Conservation (phyloP, 2,888 invertebrate genomes). For the Tetranychus piercei region DNA sequence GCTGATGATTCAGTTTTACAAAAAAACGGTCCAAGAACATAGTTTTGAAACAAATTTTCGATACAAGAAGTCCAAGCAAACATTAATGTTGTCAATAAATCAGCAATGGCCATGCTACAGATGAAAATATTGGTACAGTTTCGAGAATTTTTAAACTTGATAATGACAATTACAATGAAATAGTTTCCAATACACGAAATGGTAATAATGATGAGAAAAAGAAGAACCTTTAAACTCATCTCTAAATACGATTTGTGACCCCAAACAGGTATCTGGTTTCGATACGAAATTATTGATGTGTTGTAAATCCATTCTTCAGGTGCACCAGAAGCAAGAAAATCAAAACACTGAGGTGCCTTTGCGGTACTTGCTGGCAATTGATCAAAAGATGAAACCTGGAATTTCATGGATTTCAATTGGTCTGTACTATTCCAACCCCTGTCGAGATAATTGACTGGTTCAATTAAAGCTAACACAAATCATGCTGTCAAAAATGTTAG, state of each 20-base stretch:
- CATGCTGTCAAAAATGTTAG: too few relatives aligned
- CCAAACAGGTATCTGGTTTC: not conserved
- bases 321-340: not conserved
- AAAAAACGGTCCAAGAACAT: constrained; percentile 49
- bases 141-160: constrained; percentile 42
- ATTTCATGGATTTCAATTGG: too few relatives aligned
- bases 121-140: constrained; percentile 52
- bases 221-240: not conserved
- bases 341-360: not conserved
- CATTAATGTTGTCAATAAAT: constrained; percentile 45
- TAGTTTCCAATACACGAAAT: constrained; percentile 49
- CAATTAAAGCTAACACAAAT: too few relatives aligned
- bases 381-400: too few relatives aligned
- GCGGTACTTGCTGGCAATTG: too few relatives aligned
- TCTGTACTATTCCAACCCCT: too few relatives aligned
- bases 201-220: constrained; percentile 36
- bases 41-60: constrained; percentile 58
- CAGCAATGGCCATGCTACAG: constrained; percentile 53
- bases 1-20: constrained; percentile 58
- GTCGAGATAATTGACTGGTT: too few relatives aligned
- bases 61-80: constrained; percentile 58
- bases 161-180: constrained; percentile 45
- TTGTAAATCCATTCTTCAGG: not conserved
- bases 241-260: constrained; percentile 6
- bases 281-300: not conserved